A percentile compares a stretch with the other conserved stretches of the same genome.
These are phyloP conservation scores for Zalophus californianus DNA, from an alignment of 2,797 vertebrate species.

Conservation along the genomic window DNA sequence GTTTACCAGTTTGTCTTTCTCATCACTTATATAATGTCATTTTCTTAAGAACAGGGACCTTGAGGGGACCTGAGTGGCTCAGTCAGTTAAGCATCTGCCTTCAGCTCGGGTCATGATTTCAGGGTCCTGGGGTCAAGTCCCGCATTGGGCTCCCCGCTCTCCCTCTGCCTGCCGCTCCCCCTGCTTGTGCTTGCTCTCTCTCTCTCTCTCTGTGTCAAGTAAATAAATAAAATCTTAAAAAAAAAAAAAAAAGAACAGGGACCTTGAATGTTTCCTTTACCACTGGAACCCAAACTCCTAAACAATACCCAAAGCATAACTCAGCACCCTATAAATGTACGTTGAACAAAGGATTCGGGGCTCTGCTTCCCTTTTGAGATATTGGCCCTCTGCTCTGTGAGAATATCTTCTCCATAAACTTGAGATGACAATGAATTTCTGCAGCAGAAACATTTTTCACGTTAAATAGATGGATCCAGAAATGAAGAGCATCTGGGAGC, in stretches of 20 bases:
- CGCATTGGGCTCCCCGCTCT: too few relatives aligned
- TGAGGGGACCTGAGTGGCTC: neutral
- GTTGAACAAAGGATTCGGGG: neutral
- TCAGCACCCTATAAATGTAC: neutral
- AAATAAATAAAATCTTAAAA: neutral
- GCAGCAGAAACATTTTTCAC: constrained; percentile 52
- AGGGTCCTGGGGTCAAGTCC: too few relatives aligned
- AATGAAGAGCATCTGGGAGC: neutral
- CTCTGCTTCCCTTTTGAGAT: neutral
- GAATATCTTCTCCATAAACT: neutral
- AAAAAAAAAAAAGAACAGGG: neutral
- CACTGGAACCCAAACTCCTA: neutral
- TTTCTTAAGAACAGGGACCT: neutral
- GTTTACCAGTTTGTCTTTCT: neutral
- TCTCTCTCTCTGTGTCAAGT: too few relatives aligned
- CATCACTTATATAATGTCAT: neutral
- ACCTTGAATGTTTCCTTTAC: neutral
- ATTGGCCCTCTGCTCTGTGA: neutral
- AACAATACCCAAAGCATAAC: neutral
- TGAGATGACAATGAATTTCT: constrained; percentile 50
- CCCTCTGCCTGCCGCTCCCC: too few relatives aligned
- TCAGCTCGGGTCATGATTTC: too few relatives aligned
- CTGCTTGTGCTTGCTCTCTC: too few relatives aligned
- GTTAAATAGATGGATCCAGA: constrained; percentile 35
- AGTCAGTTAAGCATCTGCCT: too few relatives aligned